Percentiles rank a stretch among this genome's conserved stretches.
These are phyloP conservation scores for Hydra vulgaris DNA, from an alignment of 30 jellyfish, hydroid and myxozoan genomes.

Conservation along the genomic window DNA sequence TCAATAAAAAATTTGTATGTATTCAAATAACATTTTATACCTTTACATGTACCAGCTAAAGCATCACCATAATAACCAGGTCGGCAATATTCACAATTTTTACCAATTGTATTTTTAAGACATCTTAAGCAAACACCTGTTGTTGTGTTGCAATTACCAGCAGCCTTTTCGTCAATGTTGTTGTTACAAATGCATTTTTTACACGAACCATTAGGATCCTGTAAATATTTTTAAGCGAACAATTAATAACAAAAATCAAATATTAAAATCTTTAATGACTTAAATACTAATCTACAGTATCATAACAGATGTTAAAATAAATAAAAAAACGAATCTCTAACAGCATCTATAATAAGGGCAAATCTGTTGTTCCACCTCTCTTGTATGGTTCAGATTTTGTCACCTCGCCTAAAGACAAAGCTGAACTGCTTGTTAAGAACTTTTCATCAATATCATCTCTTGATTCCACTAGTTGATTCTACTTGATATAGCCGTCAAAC, in stretches of 20 bases:
- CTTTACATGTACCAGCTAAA: conserved; percentile 26
- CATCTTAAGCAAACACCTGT: conserved; percentile 76
- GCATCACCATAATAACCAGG: conserved; percentile 70
- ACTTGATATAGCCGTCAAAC: no score
- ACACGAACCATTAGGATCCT: conserved; percentile 57
- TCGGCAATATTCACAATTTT: conserved; percentile 51
- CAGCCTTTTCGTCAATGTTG: conserved; percentile 32
- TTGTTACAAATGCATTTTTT: conserved; percentile 45
- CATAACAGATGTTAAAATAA: no score
- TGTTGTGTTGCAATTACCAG: conserved; percentile 62
- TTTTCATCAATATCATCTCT: no score
- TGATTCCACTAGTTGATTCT: no score
- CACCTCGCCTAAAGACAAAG: no score
- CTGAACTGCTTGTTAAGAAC: no score
- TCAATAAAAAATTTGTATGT: not conserved
- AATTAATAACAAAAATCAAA: not conserved
- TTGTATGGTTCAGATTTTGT: no score
- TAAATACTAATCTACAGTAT: no score
- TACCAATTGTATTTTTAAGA: conserved; percentile 55
- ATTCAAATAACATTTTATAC: conserved; percentile 2
- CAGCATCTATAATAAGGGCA: no score
- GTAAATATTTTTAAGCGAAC: not conserved
- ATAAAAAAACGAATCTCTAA: no score
- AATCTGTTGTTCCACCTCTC: no score
- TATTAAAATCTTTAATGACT: not conserved